Evolutionary conservation across 2,888 invertebrate genomes (phyloP).

Genomic region (Drosophila anceps): DNA sequence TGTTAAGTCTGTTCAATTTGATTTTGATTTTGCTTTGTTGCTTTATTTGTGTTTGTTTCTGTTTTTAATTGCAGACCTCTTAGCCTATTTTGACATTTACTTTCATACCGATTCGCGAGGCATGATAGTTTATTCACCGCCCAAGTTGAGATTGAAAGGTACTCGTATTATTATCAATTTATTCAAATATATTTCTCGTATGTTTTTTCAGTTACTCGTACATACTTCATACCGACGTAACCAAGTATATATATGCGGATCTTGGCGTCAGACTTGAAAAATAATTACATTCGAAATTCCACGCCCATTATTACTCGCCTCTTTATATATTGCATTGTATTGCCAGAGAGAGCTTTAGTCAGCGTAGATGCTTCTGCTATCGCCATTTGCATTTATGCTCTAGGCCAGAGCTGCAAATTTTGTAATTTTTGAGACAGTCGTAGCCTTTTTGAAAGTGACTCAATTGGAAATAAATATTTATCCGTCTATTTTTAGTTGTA

Average conservation of each 20-base stretch:
- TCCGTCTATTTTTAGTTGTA: not conserved
- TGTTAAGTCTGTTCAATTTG: slow-evolving; percentile 31
- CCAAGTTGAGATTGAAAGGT: slow-evolving; percentile 91
- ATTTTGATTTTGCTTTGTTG: slow-evolving; percentile 46
- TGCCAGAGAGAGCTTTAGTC: not conserved
- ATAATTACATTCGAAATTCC: slow-evolving; percentile 71
- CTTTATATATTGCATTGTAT: slow-evolving; percentile 31
- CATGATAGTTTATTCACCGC: slow-evolving; percentile 88
- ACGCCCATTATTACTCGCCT: slow-evolving; percentile 42
- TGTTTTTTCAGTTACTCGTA: slow-evolving; percentile 43
- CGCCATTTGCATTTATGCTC: slow-evolving; percentile 12
- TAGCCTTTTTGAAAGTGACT: not conserved
- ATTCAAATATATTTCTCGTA: slow-evolving; percentile 42
- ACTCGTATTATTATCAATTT: slow-evolving; percentile 75
- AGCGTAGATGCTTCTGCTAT: not conserved
- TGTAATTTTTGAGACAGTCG: not conserved
- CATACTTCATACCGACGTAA: not conserved
- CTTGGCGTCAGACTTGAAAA: slow-evolving; percentile 26
- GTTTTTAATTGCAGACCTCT: slow-evolving; percentile 88
- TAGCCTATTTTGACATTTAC: slow-evolving; percentile 90
- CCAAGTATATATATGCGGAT: slow-evolving; percentile 5
- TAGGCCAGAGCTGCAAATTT: not conserved
- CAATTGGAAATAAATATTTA: not conserved
- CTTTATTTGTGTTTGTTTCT: slow-evolving; percentile 46
- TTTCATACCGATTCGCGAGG: slow-evolving; percentile 92